Conservation (phyloP, 35 echinoderm and acorn worm genomes). For the Stichopus chloronotus region DNA sequence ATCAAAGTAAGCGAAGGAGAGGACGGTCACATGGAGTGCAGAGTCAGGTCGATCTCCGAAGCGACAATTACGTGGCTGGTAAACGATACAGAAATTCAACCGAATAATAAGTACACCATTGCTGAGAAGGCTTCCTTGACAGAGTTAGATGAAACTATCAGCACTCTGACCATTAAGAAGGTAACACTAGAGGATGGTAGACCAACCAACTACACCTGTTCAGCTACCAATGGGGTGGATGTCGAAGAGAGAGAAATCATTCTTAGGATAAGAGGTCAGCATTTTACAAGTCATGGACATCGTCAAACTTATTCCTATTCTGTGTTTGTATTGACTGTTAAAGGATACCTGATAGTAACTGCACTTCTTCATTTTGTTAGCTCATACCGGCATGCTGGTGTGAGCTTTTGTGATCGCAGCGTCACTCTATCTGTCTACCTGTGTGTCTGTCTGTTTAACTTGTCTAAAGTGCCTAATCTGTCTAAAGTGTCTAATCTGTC, state of each 20-base stretch:
- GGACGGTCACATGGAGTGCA: constrained; percentile 66
- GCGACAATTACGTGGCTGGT: constrained; percentile 4
- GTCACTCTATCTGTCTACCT: too few relatives aligned
- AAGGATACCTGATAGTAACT: too few relatives aligned
- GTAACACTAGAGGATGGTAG: constrained; percentile 48
- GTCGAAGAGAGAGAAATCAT: not conserved
- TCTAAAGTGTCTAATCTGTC: too few relatives aligned
- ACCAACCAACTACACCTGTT: constrained; percentile 69
- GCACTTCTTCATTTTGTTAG: too few relatives aligned
- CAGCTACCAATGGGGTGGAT: constrained; percentile 35
- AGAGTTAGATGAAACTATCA: not conserved
- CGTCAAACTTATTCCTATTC: too few relatives aligned
- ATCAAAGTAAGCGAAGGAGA: constrained; percentile 83
- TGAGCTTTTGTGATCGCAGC: too few relatives aligned
- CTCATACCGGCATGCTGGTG: too few relatives aligned
- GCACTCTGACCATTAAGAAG: constrained; percentile 38
- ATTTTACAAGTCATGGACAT: too few relatives aligned
- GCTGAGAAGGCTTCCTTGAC: not conserved
- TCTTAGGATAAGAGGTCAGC: constrained; percentile 70
- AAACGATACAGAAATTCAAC: not conserved
- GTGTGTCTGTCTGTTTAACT: too few relatives aligned
- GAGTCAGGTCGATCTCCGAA: not conserved
- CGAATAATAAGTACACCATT: not conserved
- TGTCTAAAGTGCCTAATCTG: too few relatives aligned
- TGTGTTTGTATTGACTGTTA: too few relatives aligned